Base-by-base conservation (phyloP, 2,113 vertebrate species). In the Microcebus lehilahytsara region DNA sequence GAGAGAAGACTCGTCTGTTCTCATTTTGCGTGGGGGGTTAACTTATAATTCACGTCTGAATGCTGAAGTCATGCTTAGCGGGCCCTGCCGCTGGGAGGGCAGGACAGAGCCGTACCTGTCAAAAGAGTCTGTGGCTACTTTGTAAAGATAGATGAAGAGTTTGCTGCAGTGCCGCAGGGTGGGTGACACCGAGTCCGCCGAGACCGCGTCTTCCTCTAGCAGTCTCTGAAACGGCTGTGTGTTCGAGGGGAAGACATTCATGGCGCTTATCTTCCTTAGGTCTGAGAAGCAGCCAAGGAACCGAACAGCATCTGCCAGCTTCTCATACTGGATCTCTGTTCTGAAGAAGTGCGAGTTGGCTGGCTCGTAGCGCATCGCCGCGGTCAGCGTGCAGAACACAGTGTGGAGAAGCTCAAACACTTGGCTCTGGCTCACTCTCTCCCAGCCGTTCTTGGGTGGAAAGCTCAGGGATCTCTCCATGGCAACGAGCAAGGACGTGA, bases 251-350 rank as follows among this genome's bases (percentile, higher is more conserved):
- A 99, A 99, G 97, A 99, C 99, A 53, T 98, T 97, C 56, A 99
- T 99, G 53, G 99, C 98, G 67, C 98, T 99, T 87, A 99, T 99
- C 98, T 99, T 99, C 98, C 99, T 99, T 10, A 98, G 98, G 94
- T 99, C 99, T 6, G 99, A 99, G 98, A 99, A 99, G 97, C 99
- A 99, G 96, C 99, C 99, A 87, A 99, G 99, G 89, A 99, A 99
- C 90, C 99, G 99, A 97, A 99, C 99, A 0, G 99, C 99, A 85
- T 99, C 99, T 1, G 99, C 99, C 98, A 99, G 98, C 98, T 99
- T 99, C 98, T 99, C 99, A 32, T 99, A 99, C 98, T 99, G 99
- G 98, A 99, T 99, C 98, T 99, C 99, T 4, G 99, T 99, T 98
- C 98, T 99, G 98, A 99, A 99, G 99, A 99, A 99, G 97, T 99